Base-by-base conservation (phyloP, 2,797 vertebrate genomes). In the Eurystomus glaucurus region DNA sequence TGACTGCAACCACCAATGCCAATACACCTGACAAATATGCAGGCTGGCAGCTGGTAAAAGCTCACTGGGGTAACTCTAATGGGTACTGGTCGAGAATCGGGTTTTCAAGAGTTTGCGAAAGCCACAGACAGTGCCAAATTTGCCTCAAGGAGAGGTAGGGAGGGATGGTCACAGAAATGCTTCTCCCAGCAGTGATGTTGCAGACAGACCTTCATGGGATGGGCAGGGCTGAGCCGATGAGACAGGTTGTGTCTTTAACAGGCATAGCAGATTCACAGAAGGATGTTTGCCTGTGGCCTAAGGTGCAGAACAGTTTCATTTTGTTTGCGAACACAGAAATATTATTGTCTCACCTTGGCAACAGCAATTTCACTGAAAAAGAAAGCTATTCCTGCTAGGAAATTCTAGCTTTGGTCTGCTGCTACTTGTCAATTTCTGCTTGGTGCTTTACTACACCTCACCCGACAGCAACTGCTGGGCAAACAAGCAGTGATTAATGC, bases 281-380 rank as follows among this genome's bases (percentile, higher is more conserved):
- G 64, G 46, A 76, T 88, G 77, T 85, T 39, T 85, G 52, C 35
- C 85, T 55, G 2, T 57, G 46, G 93, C 95, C 85, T 79, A 64
- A 78, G 91, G 86, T 81, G 61, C 43, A 89, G 75, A 97, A 94
- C 1, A 5, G 75, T 80, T 97, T 94, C 33, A 85, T 93, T 94
- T 91, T 86, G 55, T 93, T 91, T 90, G 86, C 74, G 90, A 95
- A 95, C 90, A 94, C 71, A 84, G 69, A 92, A 95, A 92, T 83
- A 89, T 55, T 93, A 90, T 77, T 78, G 83, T 92, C 86, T 96
- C 89, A 81, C 93, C 91, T 88, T 93, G 80, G 84, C 80, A 97
- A 90, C 88, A 81, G 79, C 64, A 92, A 76, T 95, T 95, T 92
- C 81, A 76, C 62, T 72, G 70, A 43, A 77, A 91, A 77, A 61